Base-by-base conservation (phyloP, 2,113 vertebrate species). In the Amphiprion ocellaris region DNA sequence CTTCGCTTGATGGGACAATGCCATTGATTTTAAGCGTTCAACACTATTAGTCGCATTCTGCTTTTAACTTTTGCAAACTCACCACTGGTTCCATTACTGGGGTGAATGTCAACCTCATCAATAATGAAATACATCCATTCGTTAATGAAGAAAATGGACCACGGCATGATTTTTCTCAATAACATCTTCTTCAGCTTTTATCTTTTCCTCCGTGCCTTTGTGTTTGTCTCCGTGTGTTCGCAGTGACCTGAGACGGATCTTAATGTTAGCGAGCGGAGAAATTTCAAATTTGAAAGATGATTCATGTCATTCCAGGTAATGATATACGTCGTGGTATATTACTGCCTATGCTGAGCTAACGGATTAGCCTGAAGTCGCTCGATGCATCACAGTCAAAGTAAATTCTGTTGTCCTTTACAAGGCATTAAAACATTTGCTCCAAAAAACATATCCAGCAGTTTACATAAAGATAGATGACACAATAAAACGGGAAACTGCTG, bases 21-120 rank as follows among this genome's bases (percentile, higher is more conserved):
- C 2, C 77, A 86, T 86, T 79, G 86, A 90, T 90, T 88, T 79
- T 47, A 17, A 59, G 59, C 2, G 5, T 69, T 58, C 62, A 26
- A 68, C 75, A 24, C 79, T 77, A 71, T 64, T 12, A 46, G 54
- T 6, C 44, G 55, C 16, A 4, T 53, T 74, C 16, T 50, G 67
- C 69, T 89, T 81, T 66, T 61, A 87, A 73, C 65, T 79, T 81
- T 17, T 76, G 77, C 69, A 73, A 79, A 84, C 83, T 88, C 84
- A 75, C 71, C 81, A 70, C 71, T 19, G 50, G 62, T 77, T 85
- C 79, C 83, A 87, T 85, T 90, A 87, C 55, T 4, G 63, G 49
- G 69, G 60, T 66, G 66, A 87, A 88, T 77, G 82, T 85, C 89
- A 85, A 26, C 46, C 47, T 79, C 81, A 86, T 92, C 84, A 85